Evolutionary conservation across 2,797 vertebrate species (phyloP), one percentile per base, ranked within the genome.

Genomic region (Sandelia bainsii): DNA sequence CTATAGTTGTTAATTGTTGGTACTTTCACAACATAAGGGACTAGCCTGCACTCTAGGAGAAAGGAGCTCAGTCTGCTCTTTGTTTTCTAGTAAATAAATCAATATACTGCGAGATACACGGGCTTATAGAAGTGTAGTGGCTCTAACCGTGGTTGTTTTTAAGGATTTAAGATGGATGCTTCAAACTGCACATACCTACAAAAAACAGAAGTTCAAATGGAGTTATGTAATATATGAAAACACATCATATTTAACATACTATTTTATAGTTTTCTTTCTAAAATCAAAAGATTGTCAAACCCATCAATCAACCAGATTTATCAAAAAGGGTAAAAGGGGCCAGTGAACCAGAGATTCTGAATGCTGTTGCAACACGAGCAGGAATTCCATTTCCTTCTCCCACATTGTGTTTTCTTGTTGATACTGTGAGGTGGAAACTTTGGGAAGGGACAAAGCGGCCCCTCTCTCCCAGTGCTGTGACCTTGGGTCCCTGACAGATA

Each of bases 341-440:
- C 79, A 62, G 8, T 84, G 80, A 85, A 80, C 56, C 53, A 1
- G 70, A 57, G 75, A 86, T 89, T 91, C 69, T 82, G 85, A 93
- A 90, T 85, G 90, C 85, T 94, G 94, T 93, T 91, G 93, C 93
- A 93, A 95, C 94, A 94, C 22, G 93, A 94, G 89, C 81, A 92
- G 88, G 92, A 94, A 95, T 95, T 94, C 93, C 93, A 85, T 73
- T 78, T 91, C 79, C 81, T 77, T 85, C 89, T 91, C 87, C 87
- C 84, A 88, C 92, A 94, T 94, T 95, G 94, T 94, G 92, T 92
- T 89, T 62, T 77, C 82, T 87, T 93, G 92, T 93, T 94, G 93
- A 94, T 93, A 93, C 82, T 94, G 90, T 62, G 89, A 93, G 90
- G 89, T 89, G 92, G 92, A 92, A 93, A 93, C 91, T 89, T 67